phyloP scores from a whole-genome alignment of 2,888 invertebrate species.

The Ctenicera cuprea region DNA sequence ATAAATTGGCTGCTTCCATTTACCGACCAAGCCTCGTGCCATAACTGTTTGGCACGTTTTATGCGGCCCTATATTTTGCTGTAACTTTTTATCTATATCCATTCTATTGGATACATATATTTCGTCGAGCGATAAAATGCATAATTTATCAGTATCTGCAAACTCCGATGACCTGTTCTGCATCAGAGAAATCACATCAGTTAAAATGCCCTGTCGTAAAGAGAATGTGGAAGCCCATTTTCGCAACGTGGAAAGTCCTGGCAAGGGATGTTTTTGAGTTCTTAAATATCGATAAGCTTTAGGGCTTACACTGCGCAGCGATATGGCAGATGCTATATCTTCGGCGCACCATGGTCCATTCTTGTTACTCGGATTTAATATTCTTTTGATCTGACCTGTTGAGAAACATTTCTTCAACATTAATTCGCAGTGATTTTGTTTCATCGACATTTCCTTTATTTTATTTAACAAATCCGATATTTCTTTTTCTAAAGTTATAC shows the following conservation, averaged over 20 bases:
- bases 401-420: background rate
- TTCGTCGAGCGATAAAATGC: constrained; percentile 58
- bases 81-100: constrained; percentile 53
- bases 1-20: constrained; percentile 61
- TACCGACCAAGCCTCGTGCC: constrained; percentile 53
- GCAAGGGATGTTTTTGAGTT: background rate
- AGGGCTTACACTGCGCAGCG: constrained; percentile 28
- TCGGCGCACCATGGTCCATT: background rate
- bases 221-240: background rate
- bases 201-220: constrained; percentile 47
- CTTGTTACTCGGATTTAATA: background rate
- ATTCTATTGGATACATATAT: constrained; percentile 55
- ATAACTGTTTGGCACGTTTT: constrained; percentile 55
- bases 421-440: too few relatives aligned
- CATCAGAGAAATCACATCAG: constrained; percentile 53
- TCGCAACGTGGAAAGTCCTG: background rate
- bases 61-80: constrained; percentile 56
- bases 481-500: background rate
- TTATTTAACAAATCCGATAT: background rate
- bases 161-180: constrained; percentile 44
- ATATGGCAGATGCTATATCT: constrained; percentile 25
- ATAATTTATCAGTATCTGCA: constrained; percentile 52
- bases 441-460: background rate
- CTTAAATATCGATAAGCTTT: constrained; percentile 24
- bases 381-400: background rate